Evolutionary conservation across 1,140 invertebrate species (phyloP).

Genomic region (Drosophila lacertosa): DNA sequence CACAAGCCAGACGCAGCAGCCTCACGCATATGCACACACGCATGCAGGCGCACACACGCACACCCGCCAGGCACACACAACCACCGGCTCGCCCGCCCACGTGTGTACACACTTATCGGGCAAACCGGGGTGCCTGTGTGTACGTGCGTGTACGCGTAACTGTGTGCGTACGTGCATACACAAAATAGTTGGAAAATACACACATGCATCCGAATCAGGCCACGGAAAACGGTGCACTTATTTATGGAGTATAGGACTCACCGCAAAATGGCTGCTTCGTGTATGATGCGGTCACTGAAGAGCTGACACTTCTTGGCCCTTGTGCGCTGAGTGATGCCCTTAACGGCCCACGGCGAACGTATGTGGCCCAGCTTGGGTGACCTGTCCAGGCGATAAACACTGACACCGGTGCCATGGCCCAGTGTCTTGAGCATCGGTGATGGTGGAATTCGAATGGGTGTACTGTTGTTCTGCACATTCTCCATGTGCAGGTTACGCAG

Average conservation of each 20-base stretch:
- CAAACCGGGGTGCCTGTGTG: not conserved
- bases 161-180: conserved; percentile 7
- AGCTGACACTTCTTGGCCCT: conserved; percentile 55
- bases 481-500: conserved; percentile 69
- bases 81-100: conserved; percentile 36
- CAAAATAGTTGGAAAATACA: conserved; percentile 34
- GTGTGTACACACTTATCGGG: conserved; percentile 30
- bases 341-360: conserved; percentile 93
- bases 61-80: conserved; percentile 18
- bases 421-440: conserved; percentile 78
- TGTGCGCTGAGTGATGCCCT: conserved; percentile 85
- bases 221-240: not conserved
- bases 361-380: conserved; percentile 87
- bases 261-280: conserved; percentile 87
- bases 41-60: conserved; percentile 31
- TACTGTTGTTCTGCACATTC: conserved; percentile 67
- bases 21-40: conserved; percentile 52
- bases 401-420: conserved; percentile 87
- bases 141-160: not conserved
- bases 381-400: conserved; percentile 90
- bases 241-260: conserved; percentile 31
- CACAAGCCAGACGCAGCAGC: conserved; percentile 41
- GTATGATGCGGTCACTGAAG: conserved; percentile 86
- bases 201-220: conserved; percentile 21
- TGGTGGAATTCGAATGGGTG: conserved; percentile 72